Base-by-base conservation (phyloP, 2,797 vertebrate species). In the Allobates femoralis region DNA sequence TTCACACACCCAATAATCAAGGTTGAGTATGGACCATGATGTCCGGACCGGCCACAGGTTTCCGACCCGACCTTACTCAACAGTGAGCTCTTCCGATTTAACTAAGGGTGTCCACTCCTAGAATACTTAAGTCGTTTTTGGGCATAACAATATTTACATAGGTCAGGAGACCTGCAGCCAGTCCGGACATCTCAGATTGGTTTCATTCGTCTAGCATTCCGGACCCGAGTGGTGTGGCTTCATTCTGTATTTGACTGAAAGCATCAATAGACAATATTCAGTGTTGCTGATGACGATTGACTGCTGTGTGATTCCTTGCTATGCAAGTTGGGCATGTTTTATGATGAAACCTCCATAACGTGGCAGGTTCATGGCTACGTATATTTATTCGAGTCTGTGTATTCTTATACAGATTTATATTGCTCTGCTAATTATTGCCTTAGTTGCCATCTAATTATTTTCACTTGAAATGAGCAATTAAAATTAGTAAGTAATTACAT, bases 401-500 rank as follows among this genome's bases (percentile, higher is more conserved):
- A 81, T 87, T 87, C 86, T 83, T 81, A 83, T 64, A 74, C 55
- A 87, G 86, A 87, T 87, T 87, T 87, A 84, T 84, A 71, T 76
- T 81, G 86, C 77, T 81, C 50, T 64, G 82, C 69, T 87, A 80
- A 87, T 87, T 79, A 87, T 87, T 84, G 82, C 82, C 77, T 74
- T 80, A 84, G 82, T 64, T 87, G 86, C 86, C 86, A 87, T 81
- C 86, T 87, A 87, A 87, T 87, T 87, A 87, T 87, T 87, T 87
- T 87, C 82, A 87, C 86, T 87, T 87, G 86, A 87, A 87, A 87
- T 84, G 86, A 84, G 86, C 82, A 84, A 87, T 87, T 87, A 87
- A 87, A 87, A 87, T 87, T 87, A 87, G 86, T 87, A 87, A 87
- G 86, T 87, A 87, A 87, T 87, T 87, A 87, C 82, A 84, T 87